These are phyloP conservation scores for Actinia equina DNA, from an alignment of 64 coral and sea anemone species.

Conservation along the genomic window DNA sequence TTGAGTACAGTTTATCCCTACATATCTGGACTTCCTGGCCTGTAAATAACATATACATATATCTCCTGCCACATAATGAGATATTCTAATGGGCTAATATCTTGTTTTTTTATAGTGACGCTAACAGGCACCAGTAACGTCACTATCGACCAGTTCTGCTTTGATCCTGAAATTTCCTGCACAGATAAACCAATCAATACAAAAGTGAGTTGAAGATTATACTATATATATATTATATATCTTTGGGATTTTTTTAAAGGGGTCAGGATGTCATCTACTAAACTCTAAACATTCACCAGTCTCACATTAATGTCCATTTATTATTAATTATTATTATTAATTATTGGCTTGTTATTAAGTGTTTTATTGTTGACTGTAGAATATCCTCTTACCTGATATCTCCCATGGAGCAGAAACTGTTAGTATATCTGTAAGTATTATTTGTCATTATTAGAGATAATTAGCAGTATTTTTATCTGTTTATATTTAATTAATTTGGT, in stretches of 20 bases:
- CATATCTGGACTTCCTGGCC: neutral
- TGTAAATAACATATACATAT: neutral
- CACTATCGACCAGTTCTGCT: conserved; percentile 80
- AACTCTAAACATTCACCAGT: too few species aligned
- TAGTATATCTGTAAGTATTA: conserved; percentile 60
- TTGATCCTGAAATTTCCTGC: conserved; percentile 73
- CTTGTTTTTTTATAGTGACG: conserved; percentile 38
- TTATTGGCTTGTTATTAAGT: too few species aligned
- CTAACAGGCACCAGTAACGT: conserved; percentile 55
- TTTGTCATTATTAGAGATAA: neutral
- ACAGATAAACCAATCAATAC: conserved; percentile 33
- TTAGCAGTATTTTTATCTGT: neutral
- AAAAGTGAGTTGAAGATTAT: conserved; percentile 36
- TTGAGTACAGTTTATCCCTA: too few species aligned
- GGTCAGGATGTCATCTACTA: too few species aligned
- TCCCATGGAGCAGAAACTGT: conserved; percentile 64
- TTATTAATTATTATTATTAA: neutral
- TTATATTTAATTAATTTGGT: neutral
- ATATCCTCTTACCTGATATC: conserved; percentile 57
- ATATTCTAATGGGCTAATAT: neutral
- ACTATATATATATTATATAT: too few species aligned
- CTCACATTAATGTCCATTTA: too few species aligned
- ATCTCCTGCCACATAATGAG: neutral
- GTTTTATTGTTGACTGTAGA: neutral
- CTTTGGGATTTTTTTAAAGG: too few species aligned